phyloP scores from a whole-genome alignment of 2,888 invertebrate genomes.

The Eupithecia vulgata region DNA sequence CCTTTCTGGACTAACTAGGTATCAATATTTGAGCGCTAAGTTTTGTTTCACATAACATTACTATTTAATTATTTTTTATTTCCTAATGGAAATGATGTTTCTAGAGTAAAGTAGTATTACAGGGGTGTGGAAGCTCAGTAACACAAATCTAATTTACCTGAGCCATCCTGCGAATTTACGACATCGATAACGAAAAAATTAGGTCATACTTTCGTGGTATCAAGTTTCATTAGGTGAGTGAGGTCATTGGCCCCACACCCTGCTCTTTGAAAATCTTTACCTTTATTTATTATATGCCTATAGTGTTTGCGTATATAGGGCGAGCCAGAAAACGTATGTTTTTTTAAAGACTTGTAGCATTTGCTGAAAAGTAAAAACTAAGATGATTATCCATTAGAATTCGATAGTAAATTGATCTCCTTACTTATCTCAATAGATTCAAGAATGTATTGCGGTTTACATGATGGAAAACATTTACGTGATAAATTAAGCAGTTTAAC shows the following conservation, averaged over 20 bases:
- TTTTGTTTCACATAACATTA: background rate
- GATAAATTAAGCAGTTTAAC: background rate
- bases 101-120: background rate
- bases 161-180: slow-evolving; percentile 36
- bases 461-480: background rate
- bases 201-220: slow-evolving; percentile 40
- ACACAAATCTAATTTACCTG: slow-evolving; percentile 17
- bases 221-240: slow-evolving; percentile 43
- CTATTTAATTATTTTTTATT: background rate
- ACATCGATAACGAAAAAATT: slow-evolving; percentile 38
- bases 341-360: background rate
- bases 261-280: slow-evolving; percentile 15
- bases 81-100: background rate
- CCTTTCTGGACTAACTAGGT: background rate
- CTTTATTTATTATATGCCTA: background rate
- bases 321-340: background rate
- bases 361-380: background rate
- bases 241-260: slow-evolving; percentile 42
- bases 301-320: background rate
- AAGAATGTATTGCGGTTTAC: background rate
- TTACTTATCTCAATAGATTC: background rate
- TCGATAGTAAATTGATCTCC: background rate
- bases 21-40: background rate
- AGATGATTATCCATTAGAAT: background rate
- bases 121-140: background rate